Conservation (phyloP, 2,797 vertebrate species). For the Oreochromis grahami region DNA sequence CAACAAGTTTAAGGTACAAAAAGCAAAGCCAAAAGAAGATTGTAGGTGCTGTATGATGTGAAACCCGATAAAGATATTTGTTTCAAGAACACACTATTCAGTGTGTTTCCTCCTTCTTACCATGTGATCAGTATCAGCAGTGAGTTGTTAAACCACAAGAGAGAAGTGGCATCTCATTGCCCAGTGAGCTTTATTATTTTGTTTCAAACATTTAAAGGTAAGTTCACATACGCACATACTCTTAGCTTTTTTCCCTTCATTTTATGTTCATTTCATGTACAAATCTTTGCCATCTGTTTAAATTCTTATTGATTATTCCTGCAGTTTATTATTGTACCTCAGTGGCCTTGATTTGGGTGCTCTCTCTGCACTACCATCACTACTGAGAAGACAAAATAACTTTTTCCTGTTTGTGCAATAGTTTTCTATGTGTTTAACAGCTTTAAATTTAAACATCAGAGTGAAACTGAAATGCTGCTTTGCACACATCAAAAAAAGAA, state of each 20-base stretch:
- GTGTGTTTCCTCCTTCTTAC: too few relatives aligned
- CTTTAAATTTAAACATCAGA: background rate
- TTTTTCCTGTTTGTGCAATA: too few relatives aligned
- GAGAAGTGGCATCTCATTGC: background rate
- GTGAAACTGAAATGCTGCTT: background rate
- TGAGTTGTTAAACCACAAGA: background rate
- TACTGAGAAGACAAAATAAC: too few relatives aligned
- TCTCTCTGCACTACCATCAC: too few relatives aligned
- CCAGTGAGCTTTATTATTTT: too few relatives aligned
- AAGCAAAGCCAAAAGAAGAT: too few relatives aligned
- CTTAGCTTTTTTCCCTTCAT: accelerated
- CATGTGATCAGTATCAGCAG: background rate
- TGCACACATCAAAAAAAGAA: background rate
- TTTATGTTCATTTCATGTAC: too few relatives aligned
- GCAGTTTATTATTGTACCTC: accelerated
- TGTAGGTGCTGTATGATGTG: too few relatives aligned
- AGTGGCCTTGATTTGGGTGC: background rate
- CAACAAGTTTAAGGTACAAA: too few relatives aligned
- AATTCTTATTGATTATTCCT: accelerated
- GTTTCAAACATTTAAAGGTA: background rate
- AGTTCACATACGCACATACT: background rate
- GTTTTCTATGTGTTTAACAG: background rate
- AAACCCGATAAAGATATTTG: too few relatives aligned
- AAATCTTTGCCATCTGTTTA: too few relatives aligned
- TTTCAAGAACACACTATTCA: too few relatives aligned